These are phyloP conservation scores for Amyelois transitella DNA, from an alignment of 1,140 invertebrate species.

Conservation along the genomic window DNA sequence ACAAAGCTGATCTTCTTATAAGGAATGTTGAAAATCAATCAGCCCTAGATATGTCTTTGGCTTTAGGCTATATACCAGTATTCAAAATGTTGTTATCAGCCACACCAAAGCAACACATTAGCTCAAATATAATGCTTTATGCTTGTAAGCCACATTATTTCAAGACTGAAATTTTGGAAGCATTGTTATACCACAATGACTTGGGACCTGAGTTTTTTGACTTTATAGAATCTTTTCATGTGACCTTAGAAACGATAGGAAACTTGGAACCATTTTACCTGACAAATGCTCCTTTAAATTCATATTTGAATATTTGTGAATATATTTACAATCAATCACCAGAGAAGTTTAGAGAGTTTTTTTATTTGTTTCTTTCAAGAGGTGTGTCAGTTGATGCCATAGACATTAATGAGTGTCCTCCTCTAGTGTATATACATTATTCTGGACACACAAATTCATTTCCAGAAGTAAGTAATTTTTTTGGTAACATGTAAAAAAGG, in stretches of 20 bases:
- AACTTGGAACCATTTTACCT: conserved; percentile 38
- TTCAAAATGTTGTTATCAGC: conserved; percentile 54
- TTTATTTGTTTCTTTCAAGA: conserved; percentile 60
- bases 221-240: conserved; percentile 46
- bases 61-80: conserved; percentile 32
- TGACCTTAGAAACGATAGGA: conserved; percentile 46
- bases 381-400: conserved; percentile 56
- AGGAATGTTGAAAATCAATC: conserved; percentile 42
- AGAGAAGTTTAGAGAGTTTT: conserved; percentile 54
- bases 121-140: conserved; percentile 49
- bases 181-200: conserved; percentile 42
- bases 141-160: conserved; percentile 68
- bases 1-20: conserved; percentile 57
- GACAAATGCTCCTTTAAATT: conserved; percentile 56
- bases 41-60: conserved; percentile 52
- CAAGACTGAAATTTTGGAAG: conserved; percentile 54
- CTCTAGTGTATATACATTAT: conserved; percentile 65
- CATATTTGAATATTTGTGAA: conserved; percentile 62
- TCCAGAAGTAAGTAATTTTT: conserved; percentile 47
- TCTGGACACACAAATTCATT: conserved; percentile 48
- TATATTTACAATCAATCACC: conserved; percentile 59
- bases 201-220: conserved; percentile 63
- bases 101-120: conserved; percentile 43
- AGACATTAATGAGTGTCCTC: conserved; percentile 59
- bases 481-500: no score